These are phyloP conservation scores for Benitochromis conjunctus DNA, from an alignment of 2,113 vertebrate species.

Conservation along the genomic window DNA sequence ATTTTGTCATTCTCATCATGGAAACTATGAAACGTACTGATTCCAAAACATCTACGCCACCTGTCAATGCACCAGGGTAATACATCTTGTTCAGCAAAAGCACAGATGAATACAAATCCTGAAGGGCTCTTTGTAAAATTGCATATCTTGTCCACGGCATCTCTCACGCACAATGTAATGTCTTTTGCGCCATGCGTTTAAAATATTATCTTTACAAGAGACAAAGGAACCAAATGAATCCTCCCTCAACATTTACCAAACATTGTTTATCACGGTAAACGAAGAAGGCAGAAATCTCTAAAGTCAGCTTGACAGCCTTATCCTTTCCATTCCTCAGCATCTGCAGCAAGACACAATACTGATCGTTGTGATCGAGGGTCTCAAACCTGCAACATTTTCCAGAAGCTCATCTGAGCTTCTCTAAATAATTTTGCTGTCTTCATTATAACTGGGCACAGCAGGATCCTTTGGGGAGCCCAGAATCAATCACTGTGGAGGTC, in stretches of 20 bases:
- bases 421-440: constrained; percentile 67
- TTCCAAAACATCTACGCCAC: constrained; percentile 17
- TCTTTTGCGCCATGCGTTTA: neutral
- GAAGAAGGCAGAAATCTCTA: neutral
- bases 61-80: constrained; percentile 28
- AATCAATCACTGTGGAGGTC: constrained; percentile 60
- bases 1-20: constrained; percentile 24
- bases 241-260: constrained; percentile 19
- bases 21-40: constrained; percentile 24
- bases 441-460: constrained; percentile 46
- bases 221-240: constrained; percentile 2
- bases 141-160: neutral
- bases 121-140: constrained; percentile 32
- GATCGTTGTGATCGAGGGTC: constrained; percentile 39
- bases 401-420: constrained; percentile 40
- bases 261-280: constrained; percentile 7
- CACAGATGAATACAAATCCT: constrained; percentile 45
- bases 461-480: constrained; percentile 17
- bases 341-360: constrained; percentile 48
- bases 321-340: constrained; percentile 7
- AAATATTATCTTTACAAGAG: constrained; percentile 22
- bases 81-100: constrained; percentile 29
- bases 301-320: neutral
- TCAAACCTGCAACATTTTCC: constrained; percentile 42
- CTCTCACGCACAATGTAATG: neutral